phyloP scores from a whole-genome alignment of 1,140 invertebrate species.

The Lepidostoma basale region DNA sequence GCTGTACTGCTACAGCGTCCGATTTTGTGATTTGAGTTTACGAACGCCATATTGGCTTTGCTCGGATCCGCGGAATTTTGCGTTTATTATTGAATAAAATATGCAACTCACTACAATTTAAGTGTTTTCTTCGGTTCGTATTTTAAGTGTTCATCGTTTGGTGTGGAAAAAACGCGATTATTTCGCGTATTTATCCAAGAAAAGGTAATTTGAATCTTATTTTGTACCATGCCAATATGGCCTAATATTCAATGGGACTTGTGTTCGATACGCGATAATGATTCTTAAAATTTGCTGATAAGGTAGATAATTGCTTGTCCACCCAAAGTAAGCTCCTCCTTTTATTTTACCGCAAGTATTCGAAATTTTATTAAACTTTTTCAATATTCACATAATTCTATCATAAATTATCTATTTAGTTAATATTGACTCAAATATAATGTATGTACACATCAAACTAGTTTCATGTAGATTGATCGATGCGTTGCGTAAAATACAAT shows the following conservation, averaged over 20 bases:
- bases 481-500: not conserved
- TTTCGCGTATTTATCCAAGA: slow-evolving; percentile 39
- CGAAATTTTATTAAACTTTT: slow-evolving; percentile 36
- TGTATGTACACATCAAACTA: too few species aligned
- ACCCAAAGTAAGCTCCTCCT: slow-evolving; percentile 23
- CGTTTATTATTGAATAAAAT: slow-evolving; percentile 35
- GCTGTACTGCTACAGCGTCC: slow-evolving; percentile 30
- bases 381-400: not conserved
- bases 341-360: slow-evolving; percentile 42
- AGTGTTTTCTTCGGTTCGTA: not conserved
- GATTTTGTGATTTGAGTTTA: slow-evolving; percentile 21
- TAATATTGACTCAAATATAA: too few species aligned
- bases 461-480: too few species aligned
- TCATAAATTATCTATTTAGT: not conserved
- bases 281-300: slow-evolving; percentile 64
- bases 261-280: slow-evolving; percentile 64
- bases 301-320: slow-evolving; percentile 63
- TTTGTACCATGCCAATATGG: slow-evolving; percentile 62
- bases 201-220: slow-evolving; percentile 61
- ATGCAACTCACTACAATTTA: slow-evolving; percentile 7
- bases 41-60: slow-evolving; percentile 35
- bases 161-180: not conserved
- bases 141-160: not conserved
- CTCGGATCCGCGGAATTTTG: slow-evolving; percentile 12
- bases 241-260: slow-evolving; percentile 63